A percentile compares a stretch with the other conserved stretches of the same genome.
phyloP scores from a whole-genome alignment of 2,113 vertebrate genomes.

The Suricata suricatta region DNA sequence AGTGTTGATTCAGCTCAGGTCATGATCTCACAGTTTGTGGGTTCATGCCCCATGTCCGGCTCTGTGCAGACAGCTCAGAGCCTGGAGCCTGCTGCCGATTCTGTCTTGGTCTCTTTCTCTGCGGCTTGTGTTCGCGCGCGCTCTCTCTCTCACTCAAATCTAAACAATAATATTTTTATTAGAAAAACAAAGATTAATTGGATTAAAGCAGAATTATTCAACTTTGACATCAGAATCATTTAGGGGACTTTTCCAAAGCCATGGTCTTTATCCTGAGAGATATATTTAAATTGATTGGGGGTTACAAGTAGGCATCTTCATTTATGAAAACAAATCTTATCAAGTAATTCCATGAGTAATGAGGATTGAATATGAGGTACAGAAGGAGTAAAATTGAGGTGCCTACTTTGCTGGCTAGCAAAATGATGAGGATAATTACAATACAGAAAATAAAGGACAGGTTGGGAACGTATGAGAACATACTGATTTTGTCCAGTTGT shows the following conservation, averaged over 20 bases:
- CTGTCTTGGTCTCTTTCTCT: too few species aligned
- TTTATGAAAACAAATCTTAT: neutral
- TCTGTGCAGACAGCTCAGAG: too few species aligned
- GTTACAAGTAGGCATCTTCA: neutral
- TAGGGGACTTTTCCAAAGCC: neutral
- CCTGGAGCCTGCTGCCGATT: too few species aligned
- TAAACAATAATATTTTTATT: too few species aligned
- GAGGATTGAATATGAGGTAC: neutral
- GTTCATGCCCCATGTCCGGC: too few species aligned
- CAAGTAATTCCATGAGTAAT: neutral
- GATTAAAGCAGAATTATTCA: neutral
- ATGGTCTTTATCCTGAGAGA: neutral
- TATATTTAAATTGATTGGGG: neutral
- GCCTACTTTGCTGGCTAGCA: neutral
- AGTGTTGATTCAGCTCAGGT: too few species aligned
- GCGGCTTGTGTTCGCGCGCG: too few species aligned
- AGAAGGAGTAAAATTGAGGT: neutral
- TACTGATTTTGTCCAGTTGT: neutral
- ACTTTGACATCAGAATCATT: neutral
- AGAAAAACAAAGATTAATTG: neutral
- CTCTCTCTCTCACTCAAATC: too few species aligned
- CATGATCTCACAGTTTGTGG: too few species aligned
- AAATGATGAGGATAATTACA: neutral
- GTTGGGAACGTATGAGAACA: neutral
- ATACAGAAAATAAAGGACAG: neutral